Evolutionary conservation across 2,888 invertebrate genomes (phyloP), one percentile per base, ranked within the genome.

Genomic region (Mechanitis mazaeus): DNA sequence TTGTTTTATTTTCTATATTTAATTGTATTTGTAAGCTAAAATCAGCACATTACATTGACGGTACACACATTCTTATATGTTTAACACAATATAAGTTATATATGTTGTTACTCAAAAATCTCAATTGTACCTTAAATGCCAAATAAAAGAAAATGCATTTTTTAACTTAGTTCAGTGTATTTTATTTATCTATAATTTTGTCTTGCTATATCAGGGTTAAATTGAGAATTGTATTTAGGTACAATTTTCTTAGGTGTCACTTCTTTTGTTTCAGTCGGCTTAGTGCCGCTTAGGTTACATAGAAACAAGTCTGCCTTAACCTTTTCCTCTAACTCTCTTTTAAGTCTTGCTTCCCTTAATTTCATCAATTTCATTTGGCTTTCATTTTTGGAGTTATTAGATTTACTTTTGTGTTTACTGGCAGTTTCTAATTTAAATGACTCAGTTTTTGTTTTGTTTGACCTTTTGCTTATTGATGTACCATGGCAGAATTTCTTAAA

Each of bases 201-300:
- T 74, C 95, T 93, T 12, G 96, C 96, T 58, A 96, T 80, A 81
- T 95, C 93, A 28, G 99, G 99, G 90, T 98, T 98, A 82, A 97
- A 99, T 81, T 98, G 98, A 2, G 97, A 97, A 87, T 98, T 98
- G 79, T 99, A 99, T 84, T 95, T 96, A 75, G 95, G 95, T 69
- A 93, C 91, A 35, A 94, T 82, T 67, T 71, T 73, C 56, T 80
- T 80, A 55, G 79, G 73, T 50, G 69, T 59, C 54, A 70, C 64
- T 63, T 69, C 67, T 60, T 60, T 60, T 63, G 54, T 67, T 59
- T 63, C 46, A 74, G 70, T 45, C 73, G 71, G 33, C 73, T 68
- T 59, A 45, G 74, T 64, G n/a, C 76, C 81, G 69, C 92, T 89
- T 2, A 95, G 78, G 77, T 93, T 93, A n/a, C 92, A 93, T 60